Base-by-base conservation (phyloP, 2,888 invertebrate species). In the Lysandra coridon region DNA sequence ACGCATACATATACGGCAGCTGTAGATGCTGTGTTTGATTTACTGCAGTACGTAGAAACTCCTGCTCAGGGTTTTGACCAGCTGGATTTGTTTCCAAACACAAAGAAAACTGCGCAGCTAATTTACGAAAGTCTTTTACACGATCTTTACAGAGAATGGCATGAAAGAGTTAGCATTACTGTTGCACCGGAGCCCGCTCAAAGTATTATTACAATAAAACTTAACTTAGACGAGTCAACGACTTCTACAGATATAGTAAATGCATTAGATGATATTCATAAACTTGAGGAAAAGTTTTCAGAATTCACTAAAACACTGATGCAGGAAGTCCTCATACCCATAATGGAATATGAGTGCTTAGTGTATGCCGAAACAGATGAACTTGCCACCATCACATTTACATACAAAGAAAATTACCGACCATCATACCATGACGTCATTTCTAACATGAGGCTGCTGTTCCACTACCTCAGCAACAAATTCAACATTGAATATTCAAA, bases 261-360 rank as follows among this genome's bases (percentile, higher is more conserved):
- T 83, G 92, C 93, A n/a, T 84, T 95, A 73, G 86, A 88, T 73
- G 90, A 90, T 79, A 88, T 86, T 84, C 93, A 86, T 84, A 96
- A 84, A 85, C 92, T 86, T 83, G 84, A 83, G 40, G 87, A 88
- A 49, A 95, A 95, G 84, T 86, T 97, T 6, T 90, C 95, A 60
- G 90, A 92, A 79, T 95, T 97, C 84, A 92, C 96, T 2, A 91
- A 92, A 80, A 95, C 95, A 83, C 85, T 97, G 30, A 88, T 96
- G 83, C 92, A 95, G 57, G 88, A 95, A 81, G 87, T 97, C 40
- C 90, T 97, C 14, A 87, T 90, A 79, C 95, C 96, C 0, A 93
- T 97, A 0, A 95, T 97, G 79, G 90, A 94, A 78, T 87, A 91
- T 80, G 90, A 95, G 17, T 88, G 88, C 53, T 85, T 84, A n/a